Base-by-base conservation (phyloP, 2,797 vertebrate species). In the Tangara arthus region DNA sequence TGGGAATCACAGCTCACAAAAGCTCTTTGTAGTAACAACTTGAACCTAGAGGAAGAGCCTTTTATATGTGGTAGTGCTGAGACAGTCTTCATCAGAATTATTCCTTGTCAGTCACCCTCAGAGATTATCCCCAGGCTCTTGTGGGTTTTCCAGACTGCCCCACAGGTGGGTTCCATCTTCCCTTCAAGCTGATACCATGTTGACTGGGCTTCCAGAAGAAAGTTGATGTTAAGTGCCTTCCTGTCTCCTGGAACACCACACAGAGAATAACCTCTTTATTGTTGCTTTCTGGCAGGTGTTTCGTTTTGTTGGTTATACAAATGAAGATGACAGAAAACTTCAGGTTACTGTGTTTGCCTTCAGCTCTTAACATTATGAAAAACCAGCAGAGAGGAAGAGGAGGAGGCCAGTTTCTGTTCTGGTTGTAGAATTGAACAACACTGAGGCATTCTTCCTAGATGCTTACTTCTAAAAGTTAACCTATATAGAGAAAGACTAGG, bases 181-280 rank as follows among this genome's bases (percentile, higher is more conserved):
- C 23, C 9, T 30, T 32, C 17, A 17, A 46, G 53, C 22, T 81
- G 49, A 17, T 15, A 1, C 0, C 0, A 3, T 4, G 1, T 0
- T 64, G 37, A 20, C 27, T 53, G 27, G 23, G 10, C 24, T 90
- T 83, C 47, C 60, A 63, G 70, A 60, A 59, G 70, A 12, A 69
- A 19, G 16, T 44, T 0, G 1, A 5, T 69, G 26, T 42, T 26
- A 12, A 61, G n/a, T 52, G 13, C 44, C 37, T 66, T 61, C 37
- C 15, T 3, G 4, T 50, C 32, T 82, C 21, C 52, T 82, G 28
- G 15, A 68, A 27, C 4, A 6, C 12, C 28, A 5, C 0, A 0
- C 4, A 46, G 12, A 70, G 60, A 78, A 39, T 53, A 63, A 55
- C 23, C 44, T 66, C 32, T 59, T 66, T 6, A 10, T 34, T 49